A percentile compares a stretch with the other conserved stretches of the same genome.
phyloP scores from a whole-genome alignment of 2,888 invertebrate species.

The Phyllotreta striolata region DNA sequence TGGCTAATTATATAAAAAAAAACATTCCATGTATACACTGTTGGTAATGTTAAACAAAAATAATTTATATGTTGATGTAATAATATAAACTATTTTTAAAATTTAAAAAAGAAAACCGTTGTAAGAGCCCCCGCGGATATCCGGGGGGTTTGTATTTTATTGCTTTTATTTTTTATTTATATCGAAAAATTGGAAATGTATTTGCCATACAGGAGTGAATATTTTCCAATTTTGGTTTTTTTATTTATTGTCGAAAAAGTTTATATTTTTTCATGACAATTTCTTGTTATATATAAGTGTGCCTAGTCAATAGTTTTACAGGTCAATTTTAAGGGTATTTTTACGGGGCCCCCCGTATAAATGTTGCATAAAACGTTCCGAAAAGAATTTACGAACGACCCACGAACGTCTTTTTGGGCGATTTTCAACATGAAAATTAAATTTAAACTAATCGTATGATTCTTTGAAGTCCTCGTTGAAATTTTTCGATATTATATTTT shows the following conservation, averaged over 20 bases:
- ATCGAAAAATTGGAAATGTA: conserved; percentile 7
- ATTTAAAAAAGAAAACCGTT: conserved; percentile 59
- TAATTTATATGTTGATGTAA: conserved; percentile 64
- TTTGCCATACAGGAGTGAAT: too few relatives aligned
- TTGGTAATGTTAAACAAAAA: conserved; percentile 63
- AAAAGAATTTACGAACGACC: conserved; percentile 30
- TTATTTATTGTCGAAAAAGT: conserved; percentile 62
- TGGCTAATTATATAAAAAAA: conserved; percentile 51
- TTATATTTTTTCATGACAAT: conserved; percentile 65
- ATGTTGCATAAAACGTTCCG: conserved; percentile 33
- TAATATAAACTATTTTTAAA: conserved; percentile 61
- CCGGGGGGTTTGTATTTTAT: conserved; percentile 54
- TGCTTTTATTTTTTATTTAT: conserved; percentile 55
- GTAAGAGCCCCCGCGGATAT: conserved; percentile 49
- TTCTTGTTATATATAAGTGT: conserved; percentile 71
- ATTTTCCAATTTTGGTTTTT: conserved; percentile 38
- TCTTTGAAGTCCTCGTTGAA: conserved; percentile 48
- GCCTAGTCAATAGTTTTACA: conserved; percentile 73
- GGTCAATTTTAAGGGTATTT: conserved; percentile 62
- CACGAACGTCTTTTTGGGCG: conserved; percentile 34
- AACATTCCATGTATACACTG: conserved; percentile 63
- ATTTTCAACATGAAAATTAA: conserved; percentile 34
- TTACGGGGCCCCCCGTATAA: conserved; percentile 16
- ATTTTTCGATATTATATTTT: conserved; percentile 52
- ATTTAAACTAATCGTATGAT: conserved; percentile 21